Percentiles rank a stretch among this genome's conserved stretches.
phyloP scores from a whole-genome alignment of 1,140 invertebrate species.

The Drosophila nikananu region DNA sequence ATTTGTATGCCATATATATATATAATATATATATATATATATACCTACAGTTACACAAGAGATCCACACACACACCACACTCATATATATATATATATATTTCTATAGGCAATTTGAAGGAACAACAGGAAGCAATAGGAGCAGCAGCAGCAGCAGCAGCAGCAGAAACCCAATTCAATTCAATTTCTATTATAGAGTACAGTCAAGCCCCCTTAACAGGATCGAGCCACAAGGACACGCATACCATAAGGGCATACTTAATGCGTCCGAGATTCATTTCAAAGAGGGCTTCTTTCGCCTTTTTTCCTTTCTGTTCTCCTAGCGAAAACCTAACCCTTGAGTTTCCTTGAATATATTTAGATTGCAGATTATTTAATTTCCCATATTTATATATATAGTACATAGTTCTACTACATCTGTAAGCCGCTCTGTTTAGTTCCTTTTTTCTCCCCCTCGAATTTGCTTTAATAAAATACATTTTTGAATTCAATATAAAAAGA shows the following conservation, averaged over 20 bases:
- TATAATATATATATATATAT: slow-evolving; percentile 24
- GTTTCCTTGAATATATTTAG: not conserved
- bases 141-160: no score
- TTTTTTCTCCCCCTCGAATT: not conserved
- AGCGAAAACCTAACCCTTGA: not conserved
- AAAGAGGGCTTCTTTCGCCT: slow-evolving; percentile 3
- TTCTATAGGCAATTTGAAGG: slow-evolving; percentile 51
- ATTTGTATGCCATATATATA: slow-evolving; percentile 59
- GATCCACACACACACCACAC: slow-evolving; percentile 29
- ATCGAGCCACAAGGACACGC: not conserved
- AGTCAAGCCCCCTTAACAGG: slow-evolving; percentile 38
- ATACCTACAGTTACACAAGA: not conserved
- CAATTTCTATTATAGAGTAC: slow-evolving; percentile 60
- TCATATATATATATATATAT: slow-evolving; percentile 55
- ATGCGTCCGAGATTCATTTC: slow-evolving; percentile 39
- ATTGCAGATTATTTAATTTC: not conserved
- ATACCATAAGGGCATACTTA: slow-evolving; percentile 8
- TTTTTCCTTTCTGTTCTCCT: not conserved
- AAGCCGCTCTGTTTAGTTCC: slow-evolving; percentile 12
- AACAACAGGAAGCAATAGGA: slow-evolving; percentile 28
- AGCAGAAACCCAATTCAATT: not conserved
- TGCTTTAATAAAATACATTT: slow-evolving; percentile 34
- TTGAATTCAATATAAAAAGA: not conserved
- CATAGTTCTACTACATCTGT: slow-evolving; percentile 13
- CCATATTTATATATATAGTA: not conserved